Percentiles rank a stretch among this genome's conserved stretches.
These are phyloP conservation scores for Pocota personata DNA, from an alignment of 2,888 invertebrate genomes.

Conservation along the genomic window DNA sequence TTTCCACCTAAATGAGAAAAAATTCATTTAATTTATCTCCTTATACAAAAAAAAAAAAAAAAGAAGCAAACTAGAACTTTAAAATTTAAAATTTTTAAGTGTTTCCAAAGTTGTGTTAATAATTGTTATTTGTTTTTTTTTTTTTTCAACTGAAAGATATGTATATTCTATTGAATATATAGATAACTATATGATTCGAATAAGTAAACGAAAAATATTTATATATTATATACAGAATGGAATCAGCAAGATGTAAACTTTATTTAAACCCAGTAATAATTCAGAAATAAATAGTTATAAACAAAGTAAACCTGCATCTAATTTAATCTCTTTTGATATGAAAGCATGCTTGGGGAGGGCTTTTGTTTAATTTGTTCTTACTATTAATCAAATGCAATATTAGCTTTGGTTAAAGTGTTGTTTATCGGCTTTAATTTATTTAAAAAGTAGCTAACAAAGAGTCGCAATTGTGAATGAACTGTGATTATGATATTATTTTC, in stretches of 20 bases:
- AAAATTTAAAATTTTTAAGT: background rate
- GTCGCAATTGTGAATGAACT: conserved; percentile 30
- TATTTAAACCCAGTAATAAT: background rate
- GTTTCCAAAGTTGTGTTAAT: background rate
- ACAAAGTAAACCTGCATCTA: conserved; percentile 58
- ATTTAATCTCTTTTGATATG: conserved; percentile 64
- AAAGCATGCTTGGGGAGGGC: conserved; percentile 82
- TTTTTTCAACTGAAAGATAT: conserved; percentile 10
- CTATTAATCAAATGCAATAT: conserved; percentile 30
- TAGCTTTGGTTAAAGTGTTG: conserved; percentile 5
- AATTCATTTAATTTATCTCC: conserved; percentile 43
- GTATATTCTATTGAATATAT: conserved; percentile 1
- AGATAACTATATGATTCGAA: conserved; percentile 5
- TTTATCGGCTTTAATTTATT: background rate
- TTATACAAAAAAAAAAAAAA: conserved; percentile 43
- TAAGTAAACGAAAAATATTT: conserved; percentile 5
- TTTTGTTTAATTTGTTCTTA: conserved; percentile 73
- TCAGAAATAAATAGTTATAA: conserved; percentile 19
- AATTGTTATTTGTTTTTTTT: background rate
- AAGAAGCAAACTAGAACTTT: conserved; percentile 18
- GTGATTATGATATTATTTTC: conserved; percentile 27
- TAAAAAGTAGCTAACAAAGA: background rate
- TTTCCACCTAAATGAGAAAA: conserved; percentile 25
- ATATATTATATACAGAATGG: conserved; percentile 13
- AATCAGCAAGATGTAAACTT: background rate